These are phyloP conservation scores for Prochilodus magdalenae DNA, from an alignment of 2,113 vertebrate species.

Conservation along the genomic window DNA sequence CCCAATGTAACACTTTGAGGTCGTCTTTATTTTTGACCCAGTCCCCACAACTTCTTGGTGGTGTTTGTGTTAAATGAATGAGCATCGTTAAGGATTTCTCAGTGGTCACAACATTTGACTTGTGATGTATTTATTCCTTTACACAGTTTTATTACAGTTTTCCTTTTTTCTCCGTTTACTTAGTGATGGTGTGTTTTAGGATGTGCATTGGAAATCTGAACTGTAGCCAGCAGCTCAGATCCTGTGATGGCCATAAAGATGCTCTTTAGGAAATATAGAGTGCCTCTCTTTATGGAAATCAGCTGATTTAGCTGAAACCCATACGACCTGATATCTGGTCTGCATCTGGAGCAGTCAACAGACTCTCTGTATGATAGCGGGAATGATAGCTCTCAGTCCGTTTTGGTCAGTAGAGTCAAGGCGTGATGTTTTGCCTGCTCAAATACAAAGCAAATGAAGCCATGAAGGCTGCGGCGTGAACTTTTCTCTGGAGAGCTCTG, in stretches of 20 bases:
- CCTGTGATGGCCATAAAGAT: background rate
- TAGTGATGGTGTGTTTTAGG: background rate
- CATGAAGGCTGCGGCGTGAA: too few relatives aligned
- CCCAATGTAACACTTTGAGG: too few relatives aligned
- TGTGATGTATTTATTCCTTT: too few relatives aligned
- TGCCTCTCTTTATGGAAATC: constrained; percentile 40
- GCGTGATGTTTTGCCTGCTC: constrained; percentile 7
- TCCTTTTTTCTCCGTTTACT: background rate
- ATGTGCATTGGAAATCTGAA: background rate
- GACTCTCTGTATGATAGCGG: background rate
- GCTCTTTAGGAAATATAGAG: constrained; percentile 44
- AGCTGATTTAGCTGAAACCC: constrained; percentile 8
- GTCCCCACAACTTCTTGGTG: too few relatives aligned
- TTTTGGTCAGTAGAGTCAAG: background rate
- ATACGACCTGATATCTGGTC: background rate
- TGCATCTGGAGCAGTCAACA: background rate
- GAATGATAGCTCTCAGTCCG: background rate
- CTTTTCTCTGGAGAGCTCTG: too few relatives aligned
- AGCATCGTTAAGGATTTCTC: too few relatives aligned
- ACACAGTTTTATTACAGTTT: too few relatives aligned
- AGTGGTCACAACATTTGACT: too few relatives aligned
- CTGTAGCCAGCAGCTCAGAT: background rate
- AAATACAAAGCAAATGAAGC: constrained; percentile 17
- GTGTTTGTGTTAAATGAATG: too few relatives aligned
- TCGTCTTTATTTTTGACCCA: too few relatives aligned